phyloP scores from a whole-genome alignment of 1,140 invertebrate species.

The Wasmannia auropunctata region DNA sequence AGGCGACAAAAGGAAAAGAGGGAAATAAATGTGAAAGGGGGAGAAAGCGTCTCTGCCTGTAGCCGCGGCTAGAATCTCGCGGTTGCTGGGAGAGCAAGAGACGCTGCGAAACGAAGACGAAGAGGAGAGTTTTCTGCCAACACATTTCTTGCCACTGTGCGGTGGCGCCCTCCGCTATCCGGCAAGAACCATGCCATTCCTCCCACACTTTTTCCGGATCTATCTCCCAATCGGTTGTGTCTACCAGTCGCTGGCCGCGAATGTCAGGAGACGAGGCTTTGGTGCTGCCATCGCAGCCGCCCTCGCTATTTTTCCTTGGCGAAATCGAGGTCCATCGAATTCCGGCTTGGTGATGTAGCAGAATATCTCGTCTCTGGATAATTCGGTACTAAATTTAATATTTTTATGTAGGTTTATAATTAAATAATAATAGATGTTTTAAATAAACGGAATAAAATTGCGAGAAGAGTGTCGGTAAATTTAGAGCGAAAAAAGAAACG shows the following conservation, averaged over 20 bases:
- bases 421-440: not conserved
- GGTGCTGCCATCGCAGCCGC: not conserved
- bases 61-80: not conserved
- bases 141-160: constrained; percentile 66
- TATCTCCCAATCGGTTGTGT: constrained; percentile 44
- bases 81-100: constrained; percentile 12
- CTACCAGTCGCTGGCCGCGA: constrained; percentile 30
- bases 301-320: not conserved
- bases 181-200: constrained; percentile 43
- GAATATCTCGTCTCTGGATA: not conserved
- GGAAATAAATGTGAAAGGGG: not conserved
- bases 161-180: constrained; percentile 79
- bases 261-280: constrained; percentile 14
- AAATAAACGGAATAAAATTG: not conserved
- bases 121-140: constrained; percentile 48
- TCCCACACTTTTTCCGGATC: constrained; percentile 28
- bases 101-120: constrained; percentile 38
- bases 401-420: not conserved
- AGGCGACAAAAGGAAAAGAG: not conserved
- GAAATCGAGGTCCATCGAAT: not conserved
- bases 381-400: not conserved
- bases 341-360: not conserved
- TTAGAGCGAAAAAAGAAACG: not conserved
- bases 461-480: not conserved
- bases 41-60: constrained; percentile 19